phyloP scores from a whole-genome alignment of 2,797 vertebrate species.

The Cebuella pygmaea region DNA sequence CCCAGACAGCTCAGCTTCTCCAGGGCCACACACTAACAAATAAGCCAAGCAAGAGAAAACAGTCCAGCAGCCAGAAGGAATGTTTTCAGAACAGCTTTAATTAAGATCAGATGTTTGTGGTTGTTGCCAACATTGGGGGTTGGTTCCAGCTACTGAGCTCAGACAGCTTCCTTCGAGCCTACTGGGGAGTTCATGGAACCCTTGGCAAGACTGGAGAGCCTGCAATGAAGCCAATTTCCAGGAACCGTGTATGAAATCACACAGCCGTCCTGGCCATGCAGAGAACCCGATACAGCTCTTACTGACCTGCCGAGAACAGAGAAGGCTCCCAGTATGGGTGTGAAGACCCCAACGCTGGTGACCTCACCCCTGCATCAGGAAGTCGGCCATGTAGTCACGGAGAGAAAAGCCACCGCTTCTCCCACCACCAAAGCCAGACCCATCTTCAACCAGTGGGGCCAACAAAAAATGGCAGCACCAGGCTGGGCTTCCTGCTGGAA shows the following conservation, averaged over 20 bases:
- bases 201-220: not conserved
- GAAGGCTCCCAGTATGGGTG: not conserved
- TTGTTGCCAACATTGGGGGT: not conserved
- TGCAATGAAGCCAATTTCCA: rapidly evolving
- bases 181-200: not conserved
- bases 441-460: not conserved
- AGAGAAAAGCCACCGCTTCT: not conserved
- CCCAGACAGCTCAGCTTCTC: not conserved
- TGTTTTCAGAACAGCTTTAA: not conserved
- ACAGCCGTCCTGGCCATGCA: not conserved
- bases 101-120: not conserved
- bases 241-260: rapidly evolving
- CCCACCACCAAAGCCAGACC: not conserved
- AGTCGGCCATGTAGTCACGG: no score
- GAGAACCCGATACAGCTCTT: rapidly evolving
- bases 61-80: not conserved
- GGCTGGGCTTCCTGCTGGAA: not conserved
- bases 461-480: rapidly evolving
- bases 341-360: rapidly evolving
- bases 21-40: not conserved
- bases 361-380: not conserved
- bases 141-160: not conserved
- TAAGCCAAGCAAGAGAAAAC: not conserved
- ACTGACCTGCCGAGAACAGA: not conserved
- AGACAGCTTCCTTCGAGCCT: not conserved